phyloP scores from a whole-genome alignment of 2,113 vertebrate species.

The Passerina amoena region DNA sequence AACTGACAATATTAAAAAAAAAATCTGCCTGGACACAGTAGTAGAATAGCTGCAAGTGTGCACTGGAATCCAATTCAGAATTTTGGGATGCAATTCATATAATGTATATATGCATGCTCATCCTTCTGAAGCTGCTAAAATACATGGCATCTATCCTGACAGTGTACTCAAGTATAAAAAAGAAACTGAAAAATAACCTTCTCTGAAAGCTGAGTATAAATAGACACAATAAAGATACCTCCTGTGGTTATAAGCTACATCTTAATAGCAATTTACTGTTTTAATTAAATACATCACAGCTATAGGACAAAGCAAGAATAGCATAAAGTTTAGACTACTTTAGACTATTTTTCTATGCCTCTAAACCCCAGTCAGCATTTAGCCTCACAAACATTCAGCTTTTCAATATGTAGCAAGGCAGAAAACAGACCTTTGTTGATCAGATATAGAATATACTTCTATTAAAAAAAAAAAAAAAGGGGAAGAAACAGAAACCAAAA shows the following conservation, averaged over 20 bases:
- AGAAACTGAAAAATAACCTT: background rate
- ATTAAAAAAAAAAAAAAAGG: background rate
- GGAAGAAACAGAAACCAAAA: background rate
- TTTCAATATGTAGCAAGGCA: background rate
- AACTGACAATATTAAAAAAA: background rate
- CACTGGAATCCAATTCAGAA: background rate
- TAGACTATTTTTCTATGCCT: background rate
- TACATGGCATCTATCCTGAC: background rate
- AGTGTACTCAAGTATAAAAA: background rate
- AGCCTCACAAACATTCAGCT: background rate
- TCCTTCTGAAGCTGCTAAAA: background rate
- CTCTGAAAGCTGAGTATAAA: background rate
- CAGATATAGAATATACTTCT: background rate
- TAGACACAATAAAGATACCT: background rate
- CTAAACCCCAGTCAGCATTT: background rate
- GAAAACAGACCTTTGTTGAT: background rate
- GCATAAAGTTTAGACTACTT: background rate
- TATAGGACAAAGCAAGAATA: background rate
- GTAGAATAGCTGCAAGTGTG: background rate
- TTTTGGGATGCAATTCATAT: background rate
- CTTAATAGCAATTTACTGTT: constrained; percentile 25
- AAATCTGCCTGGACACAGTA: background rate
- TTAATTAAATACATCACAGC: constrained; percentile 12
- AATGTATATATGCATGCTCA: background rate
- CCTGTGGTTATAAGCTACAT: background rate